Percentiles rank a stretch among this genome's conserved stretches.
Evolutionary conservation across 2,113 vertebrate genomes (phyloP).

Genomic region (Corythoichthys intestinalis): DNA sequence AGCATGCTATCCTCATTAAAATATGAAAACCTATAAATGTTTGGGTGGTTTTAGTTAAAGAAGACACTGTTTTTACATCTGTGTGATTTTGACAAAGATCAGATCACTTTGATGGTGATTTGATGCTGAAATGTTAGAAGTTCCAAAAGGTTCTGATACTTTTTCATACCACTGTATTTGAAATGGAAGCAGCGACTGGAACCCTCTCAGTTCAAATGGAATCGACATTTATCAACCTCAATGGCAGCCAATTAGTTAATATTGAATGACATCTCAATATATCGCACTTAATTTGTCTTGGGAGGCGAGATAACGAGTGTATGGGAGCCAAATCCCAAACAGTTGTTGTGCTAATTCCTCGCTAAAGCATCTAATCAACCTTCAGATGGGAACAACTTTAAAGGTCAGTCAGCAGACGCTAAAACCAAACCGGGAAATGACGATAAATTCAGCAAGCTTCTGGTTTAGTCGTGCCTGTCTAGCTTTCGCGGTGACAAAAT

Average conservation of each 20-base stretch:
- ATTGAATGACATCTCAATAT: not conserved
- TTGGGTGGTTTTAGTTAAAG: too few species aligned
- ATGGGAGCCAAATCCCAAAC: constrained; percentile 4
- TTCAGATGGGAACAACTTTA: constrained; percentile 5
- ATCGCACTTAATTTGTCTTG: not conserved
- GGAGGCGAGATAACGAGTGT: not conserved
- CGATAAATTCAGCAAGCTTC: not conserved
- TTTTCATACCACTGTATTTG: too few species aligned
- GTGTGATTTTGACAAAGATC: too few species aligned
- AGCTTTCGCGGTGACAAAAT: not conserved
- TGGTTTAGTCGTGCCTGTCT: not conserved
- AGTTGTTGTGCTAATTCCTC: constrained; percentile 1
- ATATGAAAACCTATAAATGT: too few species aligned
- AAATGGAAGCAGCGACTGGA: too few species aligned
- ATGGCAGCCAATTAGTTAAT: not conserved
- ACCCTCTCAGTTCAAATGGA: too few species aligned
- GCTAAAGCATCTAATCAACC: constrained; percentile 1
- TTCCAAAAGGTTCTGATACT: too few species aligned
- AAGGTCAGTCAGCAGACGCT: constrained; percentile 4
- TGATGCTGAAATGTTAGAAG: too few species aligned
- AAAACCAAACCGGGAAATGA: not conserved
- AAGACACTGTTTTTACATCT: too few species aligned
- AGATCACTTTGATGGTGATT: too few species aligned
- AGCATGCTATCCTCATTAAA: too few species aligned
- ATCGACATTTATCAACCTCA: too few species aligned